phyloP scores from a whole-genome alignment of 2,113 vertebrate genomes.

The Anarhynchus alexandrinus region DNA sequence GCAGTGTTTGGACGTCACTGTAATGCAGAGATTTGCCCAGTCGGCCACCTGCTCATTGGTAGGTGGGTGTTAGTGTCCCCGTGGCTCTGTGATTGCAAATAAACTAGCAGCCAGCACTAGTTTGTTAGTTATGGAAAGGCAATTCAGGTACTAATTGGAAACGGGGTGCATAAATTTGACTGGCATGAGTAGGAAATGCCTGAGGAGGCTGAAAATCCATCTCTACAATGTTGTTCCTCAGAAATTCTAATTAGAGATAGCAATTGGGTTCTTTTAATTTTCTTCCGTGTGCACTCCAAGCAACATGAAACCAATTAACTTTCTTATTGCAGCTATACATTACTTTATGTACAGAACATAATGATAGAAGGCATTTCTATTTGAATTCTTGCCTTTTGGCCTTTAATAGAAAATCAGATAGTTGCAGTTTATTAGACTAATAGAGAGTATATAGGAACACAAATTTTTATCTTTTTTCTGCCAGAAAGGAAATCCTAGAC shows the following conservation, averaged over 20 bases:
- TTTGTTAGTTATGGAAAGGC: background rate
- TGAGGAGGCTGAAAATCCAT: background rate
- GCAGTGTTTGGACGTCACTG: background rate
- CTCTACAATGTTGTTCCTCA: background rate
- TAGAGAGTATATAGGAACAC: background rate
- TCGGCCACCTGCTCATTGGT: background rate
- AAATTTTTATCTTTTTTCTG: conserved; percentile 14
- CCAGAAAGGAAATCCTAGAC: background rate
- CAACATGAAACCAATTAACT: conserved; percentile 61
- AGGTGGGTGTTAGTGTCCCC: background rate
- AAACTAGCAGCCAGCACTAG: background rate
- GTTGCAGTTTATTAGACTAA: conserved; percentile 39
- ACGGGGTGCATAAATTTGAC: background rate
- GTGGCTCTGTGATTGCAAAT: background rate
- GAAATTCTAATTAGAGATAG: conserved; percentile 60
- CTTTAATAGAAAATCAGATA: conserved; percentile 60
- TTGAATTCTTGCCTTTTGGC: conserved; percentile 59
- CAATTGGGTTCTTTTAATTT: conserved; percentile 16
- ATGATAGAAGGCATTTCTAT: background rate
- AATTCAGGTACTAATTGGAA: background rate
- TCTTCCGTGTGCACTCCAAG: conserved; percentile 8
- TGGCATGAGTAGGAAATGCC: background rate
- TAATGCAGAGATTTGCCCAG: background rate
- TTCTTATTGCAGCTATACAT: conserved; percentile 36
- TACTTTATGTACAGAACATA: background rate